Base-by-base conservation (phyloP, 2,888 invertebrate genomes). In the Unio delphinus region DNA sequence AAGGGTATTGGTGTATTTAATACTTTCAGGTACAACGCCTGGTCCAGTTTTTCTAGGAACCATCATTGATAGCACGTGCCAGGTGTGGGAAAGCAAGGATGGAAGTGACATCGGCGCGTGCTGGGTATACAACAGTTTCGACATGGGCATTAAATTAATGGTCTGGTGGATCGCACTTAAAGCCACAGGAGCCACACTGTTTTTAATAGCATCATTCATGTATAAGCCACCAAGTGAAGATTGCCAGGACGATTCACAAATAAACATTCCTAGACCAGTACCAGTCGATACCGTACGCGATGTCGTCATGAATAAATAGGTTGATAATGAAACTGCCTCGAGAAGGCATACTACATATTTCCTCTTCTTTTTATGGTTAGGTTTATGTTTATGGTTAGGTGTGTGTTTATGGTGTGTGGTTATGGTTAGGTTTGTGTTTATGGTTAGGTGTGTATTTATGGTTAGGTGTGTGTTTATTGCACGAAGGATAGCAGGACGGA, bases 11-110 rank as follows among this genome's bases (percentile, higher is more conserved):
- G 15, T 45, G 45, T 0, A 23, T 23, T 58, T 1, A 23, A 23
- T 55, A n/a, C 56, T 68, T 73, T 8, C 65, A 86, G 86, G 85
- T 11, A 82, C 83, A 1, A 76, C 94, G 73, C 94, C 94, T 0
- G 94, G 93, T 7, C 94, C 94, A 0, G 93, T 94, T 68, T 89
- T 94, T 61, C 94, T 94, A 83, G 94, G 94, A 0, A 92, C 92
- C 20, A 92, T 94, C 64, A 93, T 95, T 91, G 94, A 94, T 86
- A 92, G 92, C 18, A 92, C 94, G 0, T 94, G 94, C 76, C 83
- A 93, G 57, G 91, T 93, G 30, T 94, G 94, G 94, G 93, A 93
- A 57, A 90, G 92, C 67, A 92, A 92, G 8, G 94, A 94, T 81
- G 92, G 92, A 1, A 89, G 90, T 30, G 91, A 89, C 57, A 15